A percentile compares a stretch with the other conserved stretches of the same genome.
Evolutionary conservation across 1,140 invertebrate genomes (phyloP).

Genomic region (Aphaenogaster floridana): DNA sequence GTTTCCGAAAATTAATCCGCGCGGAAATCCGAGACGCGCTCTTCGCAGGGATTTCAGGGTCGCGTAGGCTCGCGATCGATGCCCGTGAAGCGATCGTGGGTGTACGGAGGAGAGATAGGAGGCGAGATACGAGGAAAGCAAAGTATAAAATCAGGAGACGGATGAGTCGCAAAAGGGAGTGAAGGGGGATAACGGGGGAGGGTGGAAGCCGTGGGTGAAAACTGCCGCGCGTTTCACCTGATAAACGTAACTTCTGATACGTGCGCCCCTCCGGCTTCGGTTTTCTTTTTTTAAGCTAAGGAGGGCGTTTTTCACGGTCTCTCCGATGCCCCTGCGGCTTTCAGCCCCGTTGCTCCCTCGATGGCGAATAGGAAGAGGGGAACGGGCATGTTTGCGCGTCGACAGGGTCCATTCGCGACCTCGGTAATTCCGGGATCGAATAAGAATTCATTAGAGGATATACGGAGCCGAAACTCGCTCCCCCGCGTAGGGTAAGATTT

Average conservation of each 20-base stretch:
- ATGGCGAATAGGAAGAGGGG: not conserved
- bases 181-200: not conserved
- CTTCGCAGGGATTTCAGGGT: constrained; percentile 15
- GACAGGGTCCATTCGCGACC: constrained; percentile 66
- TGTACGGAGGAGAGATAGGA: constrained; percentile 1
- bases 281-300: constrained; percentile 16
- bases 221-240: constrained; percentile 48
- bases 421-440: constrained; percentile 75
- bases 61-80: constrained; percentile 52
- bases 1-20: constrained; percentile 70
- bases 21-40: constrained; percentile 53
- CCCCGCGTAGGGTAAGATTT: constrained; percentile 13
- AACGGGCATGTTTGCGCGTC: constrained; percentile 4
- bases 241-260: constrained; percentile 74
- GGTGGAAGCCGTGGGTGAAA: constrained; percentile 24
- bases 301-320: constrained; percentile 60
- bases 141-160: constrained; percentile 24
- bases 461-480: not conserved
- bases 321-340: constrained; percentile 36
- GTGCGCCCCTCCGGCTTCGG: not conserved
- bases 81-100: not conserved
- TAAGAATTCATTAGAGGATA: constrained; percentile 76
- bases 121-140: constrained; percentile 1
- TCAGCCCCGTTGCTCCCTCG: constrained; percentile 27
- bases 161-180: not conserved